phyloP scores from a whole-genome alignment of 2,797 vertebrate genomes.

The Poecilia gillii region DNA sequence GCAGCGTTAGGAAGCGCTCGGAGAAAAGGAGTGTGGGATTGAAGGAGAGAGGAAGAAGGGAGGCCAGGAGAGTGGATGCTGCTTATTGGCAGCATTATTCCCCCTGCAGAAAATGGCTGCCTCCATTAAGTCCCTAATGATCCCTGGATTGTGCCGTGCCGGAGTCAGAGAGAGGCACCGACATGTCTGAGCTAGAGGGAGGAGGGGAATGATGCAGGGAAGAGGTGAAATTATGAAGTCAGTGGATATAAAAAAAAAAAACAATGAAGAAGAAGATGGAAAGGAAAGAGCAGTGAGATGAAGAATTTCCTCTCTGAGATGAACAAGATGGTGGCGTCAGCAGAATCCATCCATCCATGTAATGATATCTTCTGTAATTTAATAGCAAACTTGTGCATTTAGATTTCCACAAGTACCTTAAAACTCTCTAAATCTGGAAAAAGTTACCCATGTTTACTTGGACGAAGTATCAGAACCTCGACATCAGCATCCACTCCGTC shows the following conservation, averaged over 20 bases:
- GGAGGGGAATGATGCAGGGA: constrained; percentile 51
- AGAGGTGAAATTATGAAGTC: constrained; percentile 65
- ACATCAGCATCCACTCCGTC: constrained; percentile 31
- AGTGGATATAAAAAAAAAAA: constrained; percentile 46
- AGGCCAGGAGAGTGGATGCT: constrained; percentile 59
- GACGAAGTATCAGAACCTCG: not conserved
- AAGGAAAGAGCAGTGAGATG: constrained; percentile 22
- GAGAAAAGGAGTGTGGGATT: constrained; percentile 13
- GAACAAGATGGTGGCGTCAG: not conserved
- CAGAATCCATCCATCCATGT: not conserved
- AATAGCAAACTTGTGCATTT: not conserved
- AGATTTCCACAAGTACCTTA: not conserved
- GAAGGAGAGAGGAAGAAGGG: constrained; percentile 20
- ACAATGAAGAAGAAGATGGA: constrained; percentile 26
- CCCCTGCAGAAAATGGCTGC: constrained; percentile 72
- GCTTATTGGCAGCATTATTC: constrained; percentile 70
- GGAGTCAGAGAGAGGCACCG: constrained; percentile 39
- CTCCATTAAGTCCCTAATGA: constrained; percentile 80
- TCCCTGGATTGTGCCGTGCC: constrained; percentile 66
- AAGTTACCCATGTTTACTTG: not conserved
- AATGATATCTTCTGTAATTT: not conserved
- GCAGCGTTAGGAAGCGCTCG: constrained; percentile 38
- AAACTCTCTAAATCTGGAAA: not conserved
- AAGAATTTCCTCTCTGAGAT: constrained; percentile 37
- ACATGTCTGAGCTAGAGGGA: constrained; percentile 48